phyloP scores from a whole-genome alignment of 2,888 invertebrate genomes.

The Dorcus hopei region DNA sequence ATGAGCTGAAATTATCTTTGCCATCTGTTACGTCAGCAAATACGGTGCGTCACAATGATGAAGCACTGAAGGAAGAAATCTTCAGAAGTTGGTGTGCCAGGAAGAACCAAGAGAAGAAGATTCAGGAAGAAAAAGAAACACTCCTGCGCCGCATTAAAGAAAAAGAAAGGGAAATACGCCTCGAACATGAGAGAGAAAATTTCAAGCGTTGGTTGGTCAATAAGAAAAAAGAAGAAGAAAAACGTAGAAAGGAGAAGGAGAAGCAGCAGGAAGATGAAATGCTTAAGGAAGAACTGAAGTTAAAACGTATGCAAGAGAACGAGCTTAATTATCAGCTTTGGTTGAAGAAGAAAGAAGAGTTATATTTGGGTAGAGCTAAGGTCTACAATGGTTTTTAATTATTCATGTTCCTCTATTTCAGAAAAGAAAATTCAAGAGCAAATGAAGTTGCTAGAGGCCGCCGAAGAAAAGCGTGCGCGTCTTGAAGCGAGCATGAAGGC shows the following conservation, averaged over 20 bases:
- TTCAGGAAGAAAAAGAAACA: constrained; percentile 34
- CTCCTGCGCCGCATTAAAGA: constrained; percentile 39
- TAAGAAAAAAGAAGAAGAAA: constrained; percentile 43
- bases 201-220: constrained; percentile 45
- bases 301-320: constrained; percentile 38
- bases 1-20: constrained; percentile 25
- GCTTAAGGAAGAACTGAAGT: constrained; percentile 37
- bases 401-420: constrained; percentile 17
- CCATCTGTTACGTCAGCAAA: constrained; percentile 14
- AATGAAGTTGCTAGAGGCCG: constrained; percentile 47
- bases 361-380: constrained; percentile 52
- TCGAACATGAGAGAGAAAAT: constrained; percentile 46
- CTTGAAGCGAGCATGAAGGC: constrained; percentile 57
- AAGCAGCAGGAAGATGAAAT: constrained; percentile 39
- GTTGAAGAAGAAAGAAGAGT: constrained; percentile 59
- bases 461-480: constrained; percentile 55
- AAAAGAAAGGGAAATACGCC: constrained; percentile 41
- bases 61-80: constrained; percentile 52
- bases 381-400: not conserved
- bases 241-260: constrained; percentile 45
- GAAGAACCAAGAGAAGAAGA: constrained; percentile 40
- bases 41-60: constrained; percentile 14
- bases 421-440: constrained; percentile 42
- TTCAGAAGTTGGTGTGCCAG: constrained; percentile 55
- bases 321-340: constrained; percentile 47